Conservation (phyloP, 2,888 invertebrate species). For the Latheticus oryzae region DNA sequence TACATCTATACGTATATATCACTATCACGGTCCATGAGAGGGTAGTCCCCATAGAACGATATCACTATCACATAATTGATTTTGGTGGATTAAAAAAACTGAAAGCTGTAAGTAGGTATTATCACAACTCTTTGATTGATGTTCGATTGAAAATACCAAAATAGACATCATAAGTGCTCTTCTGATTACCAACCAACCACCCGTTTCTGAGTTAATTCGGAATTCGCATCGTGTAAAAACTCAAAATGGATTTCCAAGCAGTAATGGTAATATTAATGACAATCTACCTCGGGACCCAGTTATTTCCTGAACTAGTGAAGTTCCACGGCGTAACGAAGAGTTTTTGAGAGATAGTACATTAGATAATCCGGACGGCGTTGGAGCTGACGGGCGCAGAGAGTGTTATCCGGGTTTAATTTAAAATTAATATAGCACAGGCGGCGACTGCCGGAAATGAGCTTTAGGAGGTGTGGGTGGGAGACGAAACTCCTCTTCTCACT, state of each 20-base stretch:
- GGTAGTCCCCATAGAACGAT: slow-evolving; percentile 18
- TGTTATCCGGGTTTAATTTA: slow-evolving; percentile 75
- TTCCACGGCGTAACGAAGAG: slow-evolving; percentile 51
- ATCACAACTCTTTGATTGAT: too few relatives aligned
- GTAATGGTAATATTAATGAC: slow-evolving; percentile 62
- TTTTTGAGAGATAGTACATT: slow-evolving; percentile 60
- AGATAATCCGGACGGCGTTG: slow-evolving; percentile 60
- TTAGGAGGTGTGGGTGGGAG: slow-evolving; percentile 65
- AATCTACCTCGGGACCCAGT: slow-evolving; percentile 64
- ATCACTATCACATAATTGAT: slow-evolving; percentile 16
- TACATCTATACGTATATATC: too few relatives aligned
- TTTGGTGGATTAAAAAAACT: too few relatives aligned
- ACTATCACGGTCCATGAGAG: slow-evolving; percentile 21
- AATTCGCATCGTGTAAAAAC: slow-evolving; percentile 17
- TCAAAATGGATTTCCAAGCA: slow-evolving; percentile 56
- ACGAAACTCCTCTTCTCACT: slow-evolving; percentile 30
- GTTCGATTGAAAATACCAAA: too few relatives aligned
- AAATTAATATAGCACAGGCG: slow-evolving; percentile 79
- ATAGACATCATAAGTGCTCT: not conserved
- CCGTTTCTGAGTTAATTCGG: slow-evolving; percentile 5
- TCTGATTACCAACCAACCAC: not conserved
- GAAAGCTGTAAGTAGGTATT: too few relatives aligned
- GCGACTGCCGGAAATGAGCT: slow-evolving; percentile 76
- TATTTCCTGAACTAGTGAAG: slow-evolving; percentile 60
- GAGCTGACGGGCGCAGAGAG: slow-evolving; percentile 57